Evolutionary conservation across 2,797 vertebrate genomes (phyloP), one percentile per base, ranked within the genome.

Genomic region (Sparidentex hasta): DNA sequence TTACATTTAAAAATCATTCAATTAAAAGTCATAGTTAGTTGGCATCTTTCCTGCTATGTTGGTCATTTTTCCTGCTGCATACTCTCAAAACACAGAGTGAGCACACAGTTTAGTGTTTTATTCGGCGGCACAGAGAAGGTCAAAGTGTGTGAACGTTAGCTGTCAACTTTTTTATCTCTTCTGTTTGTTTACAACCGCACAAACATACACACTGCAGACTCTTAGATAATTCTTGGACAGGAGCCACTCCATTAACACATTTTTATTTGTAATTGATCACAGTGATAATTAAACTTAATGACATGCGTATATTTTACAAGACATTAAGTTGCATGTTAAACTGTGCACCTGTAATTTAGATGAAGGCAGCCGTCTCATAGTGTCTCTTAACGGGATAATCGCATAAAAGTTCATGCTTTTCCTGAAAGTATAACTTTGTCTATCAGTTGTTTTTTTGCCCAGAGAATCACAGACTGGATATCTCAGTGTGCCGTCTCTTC

Each of bases 401-500:
- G 8, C 48, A 59, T 14, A 16, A 54, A 16, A 54, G 48, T 54
- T 2, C 27, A 27, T 50, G 44, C 21, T 56, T 65, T 63, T 73
- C 52, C 27, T 43, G 11, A 27, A 77, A 64, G 33, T 18, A 46
- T 33, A 11, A 50, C 47, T 71, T 67, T 64, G 20, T 76, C 57
- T 67, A 56, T 3, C 61, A 38, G 43, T 2, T 18, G 63, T 61
- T 52, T 64, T 72, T 79, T 79, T 76, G 59, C 43, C 17, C 64
- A n/a, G 17, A 46, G 67, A 88, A 74, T 80, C 63, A 51, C 63
- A 59, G 44, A 18, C 47, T 70, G 61, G 44, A 82, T 68, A 74
- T 80, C 64, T 80, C 25, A 66, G 73, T 84, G 80, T 66, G 71
- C 74, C 58, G 21, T 76, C 23, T 48, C 70, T 65, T 79, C 70